phyloP scores from a whole-genome alignment of 2,113 vertebrate genomes.

The Sebastes schlegelii region DNA sequence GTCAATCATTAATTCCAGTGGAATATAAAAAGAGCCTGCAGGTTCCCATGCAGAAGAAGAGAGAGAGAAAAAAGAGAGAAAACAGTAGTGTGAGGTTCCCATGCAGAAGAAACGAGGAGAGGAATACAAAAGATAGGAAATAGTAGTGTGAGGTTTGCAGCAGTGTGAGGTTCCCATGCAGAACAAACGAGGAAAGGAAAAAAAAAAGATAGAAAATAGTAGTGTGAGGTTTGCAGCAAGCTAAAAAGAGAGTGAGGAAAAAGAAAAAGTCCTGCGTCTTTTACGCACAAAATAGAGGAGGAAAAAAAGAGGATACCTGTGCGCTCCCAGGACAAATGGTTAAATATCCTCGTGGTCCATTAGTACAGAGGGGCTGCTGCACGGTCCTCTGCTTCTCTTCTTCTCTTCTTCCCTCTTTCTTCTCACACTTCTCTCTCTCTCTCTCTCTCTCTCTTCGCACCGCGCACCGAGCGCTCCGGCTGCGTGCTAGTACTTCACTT shows the following conservation, averaged over 20 bases:
- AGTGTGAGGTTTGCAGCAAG: not conserved
- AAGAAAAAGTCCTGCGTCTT: conserved; percentile 40
- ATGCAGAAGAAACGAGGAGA: not conserved
- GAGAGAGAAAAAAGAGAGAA: not conserved
- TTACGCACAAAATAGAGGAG: conserved; percentile 45
- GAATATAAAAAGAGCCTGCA: conserved; percentile 13
- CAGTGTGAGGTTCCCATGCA: not conserved
- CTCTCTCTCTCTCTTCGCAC: conserved; percentile 26
- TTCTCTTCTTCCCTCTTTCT: conserved; percentile 30
- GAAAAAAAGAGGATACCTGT: conserved; percentile 67
- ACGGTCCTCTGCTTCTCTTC: conserved; percentile 48
- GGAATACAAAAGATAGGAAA: not conserved
- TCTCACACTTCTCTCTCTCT: conserved; percentile 36
- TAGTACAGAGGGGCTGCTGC: conserved; percentile 52
- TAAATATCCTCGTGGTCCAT: conserved; percentile 80
- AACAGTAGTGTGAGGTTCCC: not conserved
- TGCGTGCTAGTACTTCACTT: conserved; percentile 48
- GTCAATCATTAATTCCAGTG: conserved; percentile 55
- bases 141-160: not conserved
- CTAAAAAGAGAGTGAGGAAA: not conserved
- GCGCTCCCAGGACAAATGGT: conserved; percentile 71
- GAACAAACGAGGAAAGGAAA: not conserved
- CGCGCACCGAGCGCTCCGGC: conserved; percentile 52
- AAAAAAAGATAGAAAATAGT: not conserved
- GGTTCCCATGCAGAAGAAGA: conserved; percentile 5